Evolutionary conservation across 2,797 vertebrate genomes (phyloP).

Genomic region (Darevskia mixta): DNA sequence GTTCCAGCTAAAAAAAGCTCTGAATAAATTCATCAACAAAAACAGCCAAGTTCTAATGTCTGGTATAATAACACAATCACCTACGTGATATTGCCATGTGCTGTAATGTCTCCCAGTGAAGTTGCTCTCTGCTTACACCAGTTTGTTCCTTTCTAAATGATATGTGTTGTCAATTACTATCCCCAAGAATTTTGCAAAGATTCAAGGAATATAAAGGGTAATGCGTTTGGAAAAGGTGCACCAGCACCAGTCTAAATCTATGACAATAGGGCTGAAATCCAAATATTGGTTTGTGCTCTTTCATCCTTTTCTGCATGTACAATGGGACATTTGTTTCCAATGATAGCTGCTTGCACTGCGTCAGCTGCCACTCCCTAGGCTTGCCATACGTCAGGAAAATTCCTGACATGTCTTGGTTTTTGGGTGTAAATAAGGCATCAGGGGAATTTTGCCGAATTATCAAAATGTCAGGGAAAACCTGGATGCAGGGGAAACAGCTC

Average conservation of each 20-base stretch:
- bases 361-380: neutral
- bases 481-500: too few species aligned
- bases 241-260: neutral
- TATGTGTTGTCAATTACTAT: neutral
- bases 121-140: neutral
- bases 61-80: neutral
- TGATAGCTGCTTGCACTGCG: neutral
- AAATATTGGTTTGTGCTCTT: neutral
- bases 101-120: neutral
- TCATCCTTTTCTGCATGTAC: neutral
- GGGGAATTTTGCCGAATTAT: too few species aligned
- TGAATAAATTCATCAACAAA: slow-evolving; percentile 30
- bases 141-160: neutral
- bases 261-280: neutral
- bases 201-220: neutral
- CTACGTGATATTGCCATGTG: neutral
- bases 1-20: too few species aligned
- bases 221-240: neutral
- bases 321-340: neutral
- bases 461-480: too few species aligned
- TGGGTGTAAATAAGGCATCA: too few species aligned
- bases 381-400: too few species aligned
- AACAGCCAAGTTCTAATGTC: neutral
- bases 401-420: too few species aligned
- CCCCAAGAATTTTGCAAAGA: neutral